These are phyloP conservation scores for Leptinotarsa tumamoca DNA, from an alignment of 2,888 invertebrate genomes.

Conservation along the genomic window DNA sequence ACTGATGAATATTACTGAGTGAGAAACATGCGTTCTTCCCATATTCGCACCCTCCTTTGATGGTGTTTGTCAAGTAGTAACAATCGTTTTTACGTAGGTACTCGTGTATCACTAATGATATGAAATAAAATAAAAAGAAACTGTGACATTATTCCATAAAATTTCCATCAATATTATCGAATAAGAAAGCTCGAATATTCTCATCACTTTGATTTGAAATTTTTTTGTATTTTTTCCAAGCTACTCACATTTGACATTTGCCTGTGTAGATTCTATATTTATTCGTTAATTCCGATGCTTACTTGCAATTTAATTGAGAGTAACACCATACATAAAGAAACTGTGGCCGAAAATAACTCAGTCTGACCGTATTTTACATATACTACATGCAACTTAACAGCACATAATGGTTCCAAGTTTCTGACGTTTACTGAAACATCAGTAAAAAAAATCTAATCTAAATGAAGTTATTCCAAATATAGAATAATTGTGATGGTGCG, in stretches of 20 bases:
- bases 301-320: slow-evolving; percentile 8
- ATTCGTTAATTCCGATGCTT: slow-evolving; percentile 1
- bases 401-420: not conserved
- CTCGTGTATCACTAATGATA: no score
- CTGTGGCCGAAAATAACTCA: not conserved
- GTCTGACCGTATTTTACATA: not conserved
- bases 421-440: not conserved
- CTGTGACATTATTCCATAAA: no score
- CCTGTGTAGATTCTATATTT: slow-evolving; percentile 13
- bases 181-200: no score
- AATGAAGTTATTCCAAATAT: not conserved
- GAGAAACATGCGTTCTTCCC: no score
- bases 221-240: not conserved
- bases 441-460: not conserved
- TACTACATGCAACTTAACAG: not conserved
- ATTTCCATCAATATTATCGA: no score
- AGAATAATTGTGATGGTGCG: not conserved
- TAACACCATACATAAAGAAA: not conserved
- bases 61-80: no score
- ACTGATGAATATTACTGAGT: no score
- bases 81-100: no score
- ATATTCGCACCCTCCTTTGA: no score
- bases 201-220: not conserved
- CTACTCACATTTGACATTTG: not conserved
- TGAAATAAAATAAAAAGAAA: no score